Evolutionary conservation across 2,113 vertebrate species (phyloP), one percentile per base, ranked within the genome.

Genomic region (Chiloscyllium plagiosum): DNA sequence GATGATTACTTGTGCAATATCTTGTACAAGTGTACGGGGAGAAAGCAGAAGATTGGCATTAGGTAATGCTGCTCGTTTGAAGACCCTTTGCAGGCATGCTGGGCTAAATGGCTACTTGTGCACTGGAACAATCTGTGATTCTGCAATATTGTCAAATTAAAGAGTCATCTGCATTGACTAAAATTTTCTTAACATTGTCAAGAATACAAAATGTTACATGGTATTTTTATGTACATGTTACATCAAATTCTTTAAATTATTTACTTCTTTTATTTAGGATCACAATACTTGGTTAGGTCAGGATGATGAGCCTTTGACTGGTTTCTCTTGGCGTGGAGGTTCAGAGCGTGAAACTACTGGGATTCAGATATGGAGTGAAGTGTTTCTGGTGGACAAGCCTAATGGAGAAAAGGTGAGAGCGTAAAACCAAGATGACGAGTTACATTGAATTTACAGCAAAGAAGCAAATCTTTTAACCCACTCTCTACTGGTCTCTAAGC

Each of bases 361-460:
- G 96, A 99, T 99, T 96, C 99, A 99, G 97, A 99, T 99, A 94
- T 99, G 99, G 99, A 99, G 99, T 0, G 99, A 99, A 96, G 96
- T 99, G 96, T 99, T 99, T 96, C 98, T 99, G 96, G 98, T 99
- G 97, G 98, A 99, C 97, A 99, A 99, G 96, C 98, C 98, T 0
- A 98, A 99, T 52, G 99, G 99, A 37, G 98, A 97, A 96, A 99
- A 99, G 98, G 99, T 99, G 96, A 70, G 96, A 69, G 52, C 94
- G 50, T 19, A 6, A 12, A 29, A 70, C 69, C 50, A 52, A 33
- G 12, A 65, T 33, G 26, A 90, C 17, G 50, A 52, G 26, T 87
- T 50, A 12, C 85, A 87, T 52, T 10, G 85, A 87, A 86, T 24
- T 42, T 86, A 86, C 19, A 50, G 22, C 4, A 52, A 24, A 87